Percentiles rank a stretch among this genome's conserved stretches.
Conservation (phyloP, 2,888 invertebrate genomes). For the Leptarthrus brevirostris region DNA sequence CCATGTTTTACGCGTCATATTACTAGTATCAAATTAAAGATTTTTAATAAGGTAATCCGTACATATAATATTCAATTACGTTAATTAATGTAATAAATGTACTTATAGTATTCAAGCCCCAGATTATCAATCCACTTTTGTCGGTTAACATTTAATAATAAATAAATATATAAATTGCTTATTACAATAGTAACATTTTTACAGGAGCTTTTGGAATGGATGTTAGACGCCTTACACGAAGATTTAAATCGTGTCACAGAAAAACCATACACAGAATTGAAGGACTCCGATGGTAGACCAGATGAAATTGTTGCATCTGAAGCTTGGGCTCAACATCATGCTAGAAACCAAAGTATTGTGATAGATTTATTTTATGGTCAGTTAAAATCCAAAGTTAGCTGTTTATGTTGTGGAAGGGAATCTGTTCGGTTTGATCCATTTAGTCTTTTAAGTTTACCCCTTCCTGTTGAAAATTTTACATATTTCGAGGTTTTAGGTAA, state of each 20-base stretch:
- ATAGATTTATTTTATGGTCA: slow-evolving; percentile 94
- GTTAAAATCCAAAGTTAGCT: slow-evolving; percentile 86
- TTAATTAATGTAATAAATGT: too few species aligned
- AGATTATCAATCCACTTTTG: too few species aligned
- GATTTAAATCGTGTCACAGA: slow-evolving; percentile 84
- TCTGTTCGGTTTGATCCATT: slow-evolving; percentile 93
- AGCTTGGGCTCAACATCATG: slow-evolving; percentile 86
- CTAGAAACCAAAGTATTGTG: slow-evolving; percentile 86
- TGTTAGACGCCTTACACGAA: slow-evolving; percentile 91
- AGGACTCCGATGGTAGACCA: slow-evolving; percentile 81
- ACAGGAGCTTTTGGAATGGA: slow-evolving; percentile 86
- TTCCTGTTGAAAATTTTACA: slow-evolving; percentile 89
- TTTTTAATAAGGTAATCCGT: too few species aligned
- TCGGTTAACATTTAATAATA: too few species aligned
- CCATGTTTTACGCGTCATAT: too few species aligned
- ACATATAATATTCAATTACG: too few species aligned
- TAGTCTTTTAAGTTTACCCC: slow-evolving; percentile 87
- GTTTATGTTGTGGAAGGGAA: slow-evolving; percentile 83
- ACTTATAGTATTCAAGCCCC: too few species aligned
- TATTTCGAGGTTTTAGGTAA: slow-evolving; percentile 80
- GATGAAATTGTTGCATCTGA: slow-evolving; percentile 78
- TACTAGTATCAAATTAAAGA: too few species aligned
- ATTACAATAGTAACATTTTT: background rate
- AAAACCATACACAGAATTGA: slow-evolving; percentile 78
- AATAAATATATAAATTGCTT: too few species aligned